Percentiles rank a stretch among this genome's conserved stretches.
These are phyloP conservation scores for Glomeris maerens DNA, from an alignment of 1,140 invertebrate genomes.

Conservation along the genomic window DNA sequence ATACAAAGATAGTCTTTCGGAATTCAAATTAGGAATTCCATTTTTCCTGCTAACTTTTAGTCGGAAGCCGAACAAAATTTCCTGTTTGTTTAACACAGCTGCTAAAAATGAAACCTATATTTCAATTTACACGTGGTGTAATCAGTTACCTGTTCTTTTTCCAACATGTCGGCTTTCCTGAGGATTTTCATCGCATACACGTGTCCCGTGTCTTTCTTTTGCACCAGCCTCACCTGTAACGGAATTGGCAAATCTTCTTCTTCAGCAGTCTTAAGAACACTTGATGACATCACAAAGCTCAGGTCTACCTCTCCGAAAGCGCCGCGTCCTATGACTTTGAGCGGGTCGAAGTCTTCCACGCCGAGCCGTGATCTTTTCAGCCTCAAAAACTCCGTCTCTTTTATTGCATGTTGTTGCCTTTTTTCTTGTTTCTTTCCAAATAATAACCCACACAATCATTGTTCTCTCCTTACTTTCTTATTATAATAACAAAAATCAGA, in stretches of 20 bases:
- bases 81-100: background rate
- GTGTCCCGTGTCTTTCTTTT: conserved; percentile 99
- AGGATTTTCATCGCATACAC: conserved; percentile 99
- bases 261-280: background rate
- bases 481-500: background rate
- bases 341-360: conserved; percentile 95
- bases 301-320: conserved; percentile 93
- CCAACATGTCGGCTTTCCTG: conserved; percentile 96
- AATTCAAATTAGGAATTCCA: no score
- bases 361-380: conserved; percentile 89
- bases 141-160: conserved; percentile 78
- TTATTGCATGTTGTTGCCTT: conserved; percentile 85
- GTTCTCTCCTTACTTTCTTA: background rate
- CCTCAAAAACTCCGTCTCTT: conserved; percentile 95
- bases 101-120: conserved; percentile 3
- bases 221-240: conserved; percentile 76
- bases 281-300: no score
- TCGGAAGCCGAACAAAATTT: no score
- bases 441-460: background rate
- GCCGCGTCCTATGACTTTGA: conserved; percentile 91
- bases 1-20: no score
- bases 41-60: no score
- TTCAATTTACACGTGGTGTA: no score
- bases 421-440: conserved; percentile 43
- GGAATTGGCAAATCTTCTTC: background rate